Percentiles rank a stretch among this genome's conserved stretches.
Evolutionary conservation across 2,888 invertebrate species (phyloP).

Genomic region (Lacanobia oleracea): DNA sequence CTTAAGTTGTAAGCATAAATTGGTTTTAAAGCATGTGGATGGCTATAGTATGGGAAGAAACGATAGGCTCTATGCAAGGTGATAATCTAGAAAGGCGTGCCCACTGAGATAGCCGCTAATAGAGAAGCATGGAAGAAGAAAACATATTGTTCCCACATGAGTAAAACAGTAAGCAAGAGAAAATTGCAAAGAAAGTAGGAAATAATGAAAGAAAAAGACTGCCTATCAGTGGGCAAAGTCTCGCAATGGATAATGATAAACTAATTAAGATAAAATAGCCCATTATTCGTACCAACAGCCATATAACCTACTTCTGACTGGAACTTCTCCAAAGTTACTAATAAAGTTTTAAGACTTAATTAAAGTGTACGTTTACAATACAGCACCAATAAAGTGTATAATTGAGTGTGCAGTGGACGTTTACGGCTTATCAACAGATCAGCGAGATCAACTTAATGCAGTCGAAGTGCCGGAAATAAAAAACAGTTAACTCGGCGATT

Average conservation of each 20-base stretch:
- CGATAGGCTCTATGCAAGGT: too few species aligned
- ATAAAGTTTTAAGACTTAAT: conserved; percentile 27
- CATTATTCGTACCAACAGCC: neutral
- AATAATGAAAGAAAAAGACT: too few species aligned
- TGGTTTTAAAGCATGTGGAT: neutral
- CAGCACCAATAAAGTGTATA: conserved; percentile 45
- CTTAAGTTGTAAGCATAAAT: neutral
- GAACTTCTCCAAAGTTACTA: neutral
- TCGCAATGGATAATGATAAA: neutral
- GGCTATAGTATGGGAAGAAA: too few species aligned
- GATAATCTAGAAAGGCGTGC: too few species aligned
- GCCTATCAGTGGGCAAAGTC: too few species aligned
- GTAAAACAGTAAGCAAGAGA: too few species aligned
- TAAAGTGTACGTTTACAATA: conserved; percentile 31
- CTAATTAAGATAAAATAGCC: neutral
- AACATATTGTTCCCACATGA: too few species aligned
- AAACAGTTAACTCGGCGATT: conserved; percentile 62
- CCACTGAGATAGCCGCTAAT: too few species aligned
- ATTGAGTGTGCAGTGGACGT: conserved; percentile 34
- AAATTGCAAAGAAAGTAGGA: too few species aligned
- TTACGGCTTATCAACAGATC: conserved; percentile 55
- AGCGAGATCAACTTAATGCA: conserved; percentile 44
- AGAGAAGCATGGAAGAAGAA: too few species aligned
- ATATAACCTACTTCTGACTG: neutral
- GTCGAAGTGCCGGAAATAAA: conserved; percentile 61